Evolutionary conservation across 2,113 vertebrate genomes (phyloP), one percentile per base, ranked within the genome.

Genomic region (Odontesthes bonariensis): DNA sequence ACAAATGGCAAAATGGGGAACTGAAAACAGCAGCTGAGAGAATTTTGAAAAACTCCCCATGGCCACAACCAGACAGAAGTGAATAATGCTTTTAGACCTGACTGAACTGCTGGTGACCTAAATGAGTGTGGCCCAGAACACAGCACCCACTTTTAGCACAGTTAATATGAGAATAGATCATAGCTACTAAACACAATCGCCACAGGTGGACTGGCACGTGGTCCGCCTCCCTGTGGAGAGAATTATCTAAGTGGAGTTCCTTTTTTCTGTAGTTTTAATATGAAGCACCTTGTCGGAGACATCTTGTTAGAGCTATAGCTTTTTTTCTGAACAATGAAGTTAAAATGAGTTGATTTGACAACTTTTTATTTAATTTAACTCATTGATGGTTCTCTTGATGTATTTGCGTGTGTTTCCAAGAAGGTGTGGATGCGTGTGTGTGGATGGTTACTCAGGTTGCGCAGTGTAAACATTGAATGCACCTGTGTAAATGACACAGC

Each of bases 401-500:
- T 8, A 40, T 71, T n/a, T 71, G 49, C 63, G 52, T 66, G 13
- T 75, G 42, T 72, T 68, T 59, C 31, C 46, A 77, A 57, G 27
- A 35, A 57, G 65, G 52, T 69, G 75, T 78, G 75, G 71, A 22
- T 65, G 57, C 52, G 69, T 22, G 63, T 79, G 70, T 73, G 76
- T 86, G 79, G 52, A 79, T 87, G 87, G 89, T 90, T 88, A 82
- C 86, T 90, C 89, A 75, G 90, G 89, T 87, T 88, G 86, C 85
- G 63, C 86, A 91, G 78, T 89, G 91, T 73, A 93, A 93, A 94
- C 83, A 91, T 20, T 83, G 63, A 75, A 86, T 84, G 85, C 92
- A 93, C 91, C 91, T 93, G 90, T 92, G 92, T 90, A 93, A 94
- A 94, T 92, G 88, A 82, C 88, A 92, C 63, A 84, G 38, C 73